Evolutionary conservation across 2,888 invertebrate genomes (phyloP), one percentile per base, ranked within the genome.

Genomic region (Teleogryllus oceanicus): DNA sequence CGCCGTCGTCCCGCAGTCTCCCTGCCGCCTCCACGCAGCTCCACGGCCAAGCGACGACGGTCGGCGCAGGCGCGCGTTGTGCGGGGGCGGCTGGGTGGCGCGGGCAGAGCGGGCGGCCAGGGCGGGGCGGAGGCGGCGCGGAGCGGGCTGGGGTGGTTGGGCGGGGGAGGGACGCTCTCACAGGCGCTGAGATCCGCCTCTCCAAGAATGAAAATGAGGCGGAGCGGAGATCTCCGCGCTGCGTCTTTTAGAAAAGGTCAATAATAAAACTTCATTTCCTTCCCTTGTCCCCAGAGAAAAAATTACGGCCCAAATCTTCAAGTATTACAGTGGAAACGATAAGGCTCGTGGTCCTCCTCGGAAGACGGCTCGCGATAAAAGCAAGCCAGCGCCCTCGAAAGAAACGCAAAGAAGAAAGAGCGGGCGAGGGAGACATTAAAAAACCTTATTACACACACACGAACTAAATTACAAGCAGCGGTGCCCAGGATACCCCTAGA

Each of bases 401-500:
- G 62, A 62, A 62, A 18, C n/a, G 62, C 62, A n/a, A 62, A 62
- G 62, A 62, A 62, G 62, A 18, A 62, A 62, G 62, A 62, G 62
- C 62, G 62, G n/a, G 62, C n/a, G 62, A 62, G 62, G n/a, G 16
- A 62, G 62, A 62, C 62, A 18, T 62, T 62, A 18, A 62, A 62
- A 62, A 62, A 62, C 62, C 16, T 62, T 62, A 62, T 62, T 62
- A 62, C 62, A 62, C 62, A 62, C 62, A 62, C 62, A 62, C 62
- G 62, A 62, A 62, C 13, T 62, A 62, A 62, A 62, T 62, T 62
- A 37, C 62, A 18, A 62, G 62, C 62, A 18, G 16, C 62, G n/a
- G 62, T 62, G 62, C 62, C 62, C 62, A 62, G 62, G 62, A 62
- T 62, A 62, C 62, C 62, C 62, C 62, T 62, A 62, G 62, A 62